Base-by-base conservation (phyloP, 2,113 vertebrate genomes). In the Gallinago undulata region DNA sequence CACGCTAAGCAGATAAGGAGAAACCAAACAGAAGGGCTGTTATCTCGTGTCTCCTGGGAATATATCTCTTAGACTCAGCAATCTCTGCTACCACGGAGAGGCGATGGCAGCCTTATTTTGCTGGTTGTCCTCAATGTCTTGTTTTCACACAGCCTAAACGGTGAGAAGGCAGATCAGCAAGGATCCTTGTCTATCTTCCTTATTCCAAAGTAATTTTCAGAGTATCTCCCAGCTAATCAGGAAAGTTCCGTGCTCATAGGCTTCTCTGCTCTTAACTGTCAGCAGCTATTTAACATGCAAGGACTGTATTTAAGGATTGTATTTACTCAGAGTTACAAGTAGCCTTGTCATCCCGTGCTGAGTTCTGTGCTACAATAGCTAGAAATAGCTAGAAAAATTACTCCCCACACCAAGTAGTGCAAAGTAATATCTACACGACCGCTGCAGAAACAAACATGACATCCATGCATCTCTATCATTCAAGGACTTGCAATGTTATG, bases 331-430 rank as follows among this genome's bases (percentile, higher is more conserved):
- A 72, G 35, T 57, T 67, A 76, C 19, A 77, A 15, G 14, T 25
- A 72, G 21, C 48, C 31, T 59, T 59, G 25, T n/a, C 6, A 2
- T 53, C 66, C 57, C 47, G 22, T 56, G 23, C 67, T 2, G 2
- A 60, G 45, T 24, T 30, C 30, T 76, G 35, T 48, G 19, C 33
- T 87, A 67, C 69, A 57, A 77, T 3, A 81, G 15, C 37, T 81
- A 90, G 45, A 82, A 93, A 67, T 3, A 81, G 15, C 37, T 81
- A 90, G 47, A 82, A 93, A 67, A 48, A 76, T 16, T 62, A 57
- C 13, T 57, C 50, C n/a, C 81, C 57, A 41, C 27, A 68, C 14
- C 13, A 76, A 11, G 15, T 39, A 76, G 23, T 72, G 63, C 15
- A 63, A 85, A 88, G 17, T n/a, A 62, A 76, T 31, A 18, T 7